phyloP scores from a whole-genome alignment of 1,140 invertebrate genomes.

The Psilanteris sp. region DNA sequence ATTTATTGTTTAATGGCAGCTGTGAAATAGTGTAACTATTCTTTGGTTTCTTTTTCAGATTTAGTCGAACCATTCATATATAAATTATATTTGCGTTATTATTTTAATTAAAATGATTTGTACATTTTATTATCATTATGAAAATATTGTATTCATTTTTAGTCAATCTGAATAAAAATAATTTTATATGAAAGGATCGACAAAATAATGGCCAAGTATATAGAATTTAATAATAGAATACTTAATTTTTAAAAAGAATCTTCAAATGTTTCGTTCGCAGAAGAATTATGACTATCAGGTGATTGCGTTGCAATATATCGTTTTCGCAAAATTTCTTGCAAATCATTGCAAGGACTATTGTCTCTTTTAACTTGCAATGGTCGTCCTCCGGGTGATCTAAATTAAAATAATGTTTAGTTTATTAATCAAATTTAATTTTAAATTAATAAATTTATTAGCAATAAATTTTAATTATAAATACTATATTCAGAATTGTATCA shows the following conservation, averaged over 20 bases:
- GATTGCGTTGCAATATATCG: slow-evolving; percentile 75
- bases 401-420: slow-evolving; percentile 4
- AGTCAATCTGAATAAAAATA: slow-evolving; percentile 3
- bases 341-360: slow-evolving; percentile 78
- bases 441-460: too few relatives aligned
- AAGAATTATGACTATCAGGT: slow-evolving; percentile 74
- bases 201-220: slow-evolving; percentile 8
- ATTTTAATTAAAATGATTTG: too few relatives aligned
- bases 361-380: slow-evolving; percentile 72
- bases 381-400: slow-evolving; percentile 75
- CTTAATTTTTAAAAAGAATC: slow-evolving; percentile 69
- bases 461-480: too few relatives aligned
- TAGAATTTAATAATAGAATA: slow-evolving; percentile 17
- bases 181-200: slow-evolving; percentile 13
- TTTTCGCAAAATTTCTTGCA: slow-evolving; percentile 77
- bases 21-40: too few relatives aligned
- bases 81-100: too few relatives aligned
- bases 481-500: background rate
- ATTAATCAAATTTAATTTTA: too few relatives aligned
- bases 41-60: too few relatives aligned
- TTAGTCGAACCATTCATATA: too few relatives aligned
- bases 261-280: slow-evolving; percentile 67
- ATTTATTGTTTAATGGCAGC: too few relatives aligned
- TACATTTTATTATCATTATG: too few relatives aligned
- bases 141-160: slow-evolving; percentile 16